Percentiles rank a stretch among this genome's conserved stretches.
These are phyloP conservation scores for Anguilla rostrata DNA, from an alignment of 2,113 vertebrate species.

Conservation along the genomic window DNA sequence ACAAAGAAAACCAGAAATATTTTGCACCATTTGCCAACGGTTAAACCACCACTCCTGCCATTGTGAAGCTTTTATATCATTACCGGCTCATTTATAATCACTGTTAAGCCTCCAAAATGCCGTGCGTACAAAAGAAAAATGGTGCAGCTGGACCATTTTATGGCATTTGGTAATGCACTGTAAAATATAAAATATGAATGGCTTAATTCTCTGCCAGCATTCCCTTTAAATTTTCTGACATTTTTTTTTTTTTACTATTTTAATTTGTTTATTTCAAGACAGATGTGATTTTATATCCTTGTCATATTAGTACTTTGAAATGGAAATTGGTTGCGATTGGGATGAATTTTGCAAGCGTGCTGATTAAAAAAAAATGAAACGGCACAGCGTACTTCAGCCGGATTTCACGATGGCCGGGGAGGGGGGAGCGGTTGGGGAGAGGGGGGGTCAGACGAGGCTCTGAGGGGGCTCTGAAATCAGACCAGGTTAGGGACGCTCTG, in stretches of 20 bases:
- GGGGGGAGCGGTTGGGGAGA: too few species aligned
- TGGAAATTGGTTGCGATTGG: conserved; percentile 69
- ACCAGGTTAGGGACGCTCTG: conserved; percentile 38
- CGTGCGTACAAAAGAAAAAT: conserved; percentile 39
- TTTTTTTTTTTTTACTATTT: conserved; percentile 56
- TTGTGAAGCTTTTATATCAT: conserved; percentile 50
- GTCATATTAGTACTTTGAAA: conserved; percentile 67
- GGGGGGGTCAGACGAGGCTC: neutral
- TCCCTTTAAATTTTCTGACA: conserved; percentile 56
- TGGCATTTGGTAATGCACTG: conserved; percentile 66
- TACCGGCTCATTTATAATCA: conserved; percentile 58
- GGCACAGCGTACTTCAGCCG: too few species aligned
- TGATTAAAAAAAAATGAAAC: neutral
- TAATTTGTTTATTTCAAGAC: conserved; percentile 71
- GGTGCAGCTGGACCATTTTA: conserved; percentile 68
- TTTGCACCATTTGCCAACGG: neutral
- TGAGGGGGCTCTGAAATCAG: too few species aligned
- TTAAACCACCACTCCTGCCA: conserved; percentile 22
- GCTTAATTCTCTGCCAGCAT: conserved; percentile 58
- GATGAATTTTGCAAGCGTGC: conserved; percentile 53
- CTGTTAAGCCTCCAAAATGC: conserved; percentile 62
- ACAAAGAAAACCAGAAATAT: conserved; percentile 9
- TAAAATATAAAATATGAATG: conserved; percentile 71
- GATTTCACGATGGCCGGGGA: neutral
- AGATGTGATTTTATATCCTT: conserved; percentile 73